Evolutionary conservation across 2,888 invertebrate species (phyloP).

Genomic region (Dryococelus australis): DNA sequence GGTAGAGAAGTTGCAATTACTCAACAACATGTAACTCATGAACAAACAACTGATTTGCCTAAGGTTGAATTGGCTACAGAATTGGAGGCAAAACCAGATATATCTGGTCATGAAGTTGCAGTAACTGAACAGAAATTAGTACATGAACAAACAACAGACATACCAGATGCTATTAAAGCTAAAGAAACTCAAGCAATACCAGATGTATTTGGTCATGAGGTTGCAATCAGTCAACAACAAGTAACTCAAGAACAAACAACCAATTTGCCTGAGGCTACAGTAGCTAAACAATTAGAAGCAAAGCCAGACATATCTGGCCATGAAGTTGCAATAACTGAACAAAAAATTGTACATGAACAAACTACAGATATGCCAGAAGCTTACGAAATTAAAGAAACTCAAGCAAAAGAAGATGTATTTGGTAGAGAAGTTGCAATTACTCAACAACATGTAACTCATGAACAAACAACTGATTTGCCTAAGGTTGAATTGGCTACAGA

Average conservation of each 20-base stretch:
- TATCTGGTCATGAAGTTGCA: not conserved
- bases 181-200: not conserved
- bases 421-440: not conserved
- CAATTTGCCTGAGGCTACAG: too few species aligned
- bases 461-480: not conserved
- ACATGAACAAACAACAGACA: not conserved
- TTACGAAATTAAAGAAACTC: too few species aligned
- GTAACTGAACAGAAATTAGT: too few species aligned
- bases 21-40: not conserved
- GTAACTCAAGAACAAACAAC: too few species aligned
- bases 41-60: conserved; percentile 11
- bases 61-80: not conserved
- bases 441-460: not conserved
- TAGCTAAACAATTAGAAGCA: too few species aligned
- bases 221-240: too few species aligned
- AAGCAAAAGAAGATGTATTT: conserved; percentile 24
- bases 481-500: conserved; percentile 30
- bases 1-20: not conserved
- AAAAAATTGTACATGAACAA: too few species aligned
- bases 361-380: too few species aligned
- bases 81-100: conserved; percentile 18
- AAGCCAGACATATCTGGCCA: too few species aligned
- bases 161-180: not conserved
- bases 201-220: conserved; percentile 26
- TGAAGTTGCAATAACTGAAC: too few species aligned